These are phyloP conservation scores for Mesoclemmys tuberculata DNA, from an alignment of 2,113 vertebrate genomes.

Conservation along the genomic window DNA sequence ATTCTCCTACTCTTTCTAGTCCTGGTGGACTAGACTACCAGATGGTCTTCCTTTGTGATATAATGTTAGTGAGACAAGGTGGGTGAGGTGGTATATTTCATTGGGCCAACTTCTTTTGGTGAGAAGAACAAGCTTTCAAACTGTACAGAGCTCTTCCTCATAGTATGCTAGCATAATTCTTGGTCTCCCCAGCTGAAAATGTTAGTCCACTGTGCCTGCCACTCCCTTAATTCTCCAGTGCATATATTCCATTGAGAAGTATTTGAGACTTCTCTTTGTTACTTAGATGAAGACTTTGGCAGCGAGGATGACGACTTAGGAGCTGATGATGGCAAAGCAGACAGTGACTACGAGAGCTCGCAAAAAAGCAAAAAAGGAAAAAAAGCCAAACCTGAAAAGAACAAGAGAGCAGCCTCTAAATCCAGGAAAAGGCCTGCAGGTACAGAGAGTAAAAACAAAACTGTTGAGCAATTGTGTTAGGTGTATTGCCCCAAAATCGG, in stretches of 20 bases:
- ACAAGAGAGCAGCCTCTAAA: constrained; percentile 84
- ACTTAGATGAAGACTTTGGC: constrained; percentile 85
- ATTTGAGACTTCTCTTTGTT: background rate
- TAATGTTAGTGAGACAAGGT: background rate
- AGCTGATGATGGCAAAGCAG: constrained; percentile 84
- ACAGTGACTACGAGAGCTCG: constrained; percentile 88
- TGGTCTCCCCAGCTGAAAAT: background rate
- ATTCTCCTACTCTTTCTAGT: background rate
- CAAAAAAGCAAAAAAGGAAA: constrained; percentile 89
- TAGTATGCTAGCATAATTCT: background rate
- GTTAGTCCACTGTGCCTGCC: background rate
- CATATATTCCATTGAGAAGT: background rate
- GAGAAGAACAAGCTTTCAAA: background rate
- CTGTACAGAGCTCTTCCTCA: background rate
- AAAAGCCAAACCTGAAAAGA: constrained; percentile 86
- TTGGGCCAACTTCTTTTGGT: background rate
- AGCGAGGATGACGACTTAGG: constrained; percentile 85
- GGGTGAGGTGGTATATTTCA: background rate
- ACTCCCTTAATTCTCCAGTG: background rate
- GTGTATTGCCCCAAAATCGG: background rate
- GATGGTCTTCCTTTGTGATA: background rate
- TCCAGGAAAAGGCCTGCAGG: constrained; percentile 87
- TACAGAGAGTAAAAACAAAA: constrained; percentile 36
- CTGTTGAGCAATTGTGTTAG: background rate
- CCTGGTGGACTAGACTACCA: background rate